Evolutionary conservation across 2,888 invertebrate species (phyloP).

Genomic region (Pinctada fucata): DNA sequence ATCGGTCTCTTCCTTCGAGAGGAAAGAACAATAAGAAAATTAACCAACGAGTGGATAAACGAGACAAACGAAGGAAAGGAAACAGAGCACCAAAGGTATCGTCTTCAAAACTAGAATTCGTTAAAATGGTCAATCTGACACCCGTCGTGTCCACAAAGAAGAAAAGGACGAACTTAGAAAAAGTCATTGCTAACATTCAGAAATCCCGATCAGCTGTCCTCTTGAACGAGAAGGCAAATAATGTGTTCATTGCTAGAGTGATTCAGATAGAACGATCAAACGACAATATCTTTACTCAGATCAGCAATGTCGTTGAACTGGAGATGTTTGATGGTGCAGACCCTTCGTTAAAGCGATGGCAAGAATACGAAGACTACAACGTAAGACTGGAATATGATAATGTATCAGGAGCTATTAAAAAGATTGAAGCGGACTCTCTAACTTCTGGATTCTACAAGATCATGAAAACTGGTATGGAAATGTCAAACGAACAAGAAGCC

Average conservation of each 20-base stretch:
- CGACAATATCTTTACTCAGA: slow-evolving; percentile 17
- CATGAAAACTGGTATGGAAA: slow-evolving; percentile 11
- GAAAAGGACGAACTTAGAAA: background rate
- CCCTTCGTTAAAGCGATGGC: slow-evolving; percentile 14
- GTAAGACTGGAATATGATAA: slow-evolving; percentile 8
- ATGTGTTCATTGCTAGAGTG: background rate
- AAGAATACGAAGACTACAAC: slow-evolving; percentile 22
- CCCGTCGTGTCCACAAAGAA: background rate
- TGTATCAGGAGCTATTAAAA: slow-evolving; percentile 20
- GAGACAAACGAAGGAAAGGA: background rate
- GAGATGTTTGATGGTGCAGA: slow-evolving; percentile 5
- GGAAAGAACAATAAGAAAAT: background rate
- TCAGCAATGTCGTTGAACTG: background rate
- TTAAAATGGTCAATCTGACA: background rate
- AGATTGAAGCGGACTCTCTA: slow-evolving; percentile 16
- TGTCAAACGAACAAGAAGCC: too few relatives aligned
- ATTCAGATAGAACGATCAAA: slow-evolving; percentile 16
- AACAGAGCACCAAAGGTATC: background rate
- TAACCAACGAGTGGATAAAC: background rate
- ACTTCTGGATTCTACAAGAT: slow-evolving; percentile 11
- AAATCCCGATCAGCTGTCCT: background rate
- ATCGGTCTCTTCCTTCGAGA: background rate
- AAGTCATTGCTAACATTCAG: background rate
- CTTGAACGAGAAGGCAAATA: background rate
- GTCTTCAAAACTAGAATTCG: slow-evolving; percentile 8